Evolutionary conservation across 1,140 invertebrate species (phyloP), one percentile per base, ranked within the genome.

Genomic region (Lucilia cuprina): DNA sequence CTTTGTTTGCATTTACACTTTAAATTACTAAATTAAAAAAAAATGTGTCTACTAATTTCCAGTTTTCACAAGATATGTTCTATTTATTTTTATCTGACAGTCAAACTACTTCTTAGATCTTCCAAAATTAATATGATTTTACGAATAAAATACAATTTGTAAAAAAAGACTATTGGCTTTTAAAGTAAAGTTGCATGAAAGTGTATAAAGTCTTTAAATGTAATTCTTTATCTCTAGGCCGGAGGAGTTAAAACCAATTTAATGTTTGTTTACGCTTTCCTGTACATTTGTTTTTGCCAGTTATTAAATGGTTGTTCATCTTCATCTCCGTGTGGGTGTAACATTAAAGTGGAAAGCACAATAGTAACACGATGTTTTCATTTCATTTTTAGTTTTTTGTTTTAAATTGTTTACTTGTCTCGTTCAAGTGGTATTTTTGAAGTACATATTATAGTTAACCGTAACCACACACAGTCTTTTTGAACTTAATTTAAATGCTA

Each of bases 341-440:
- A 7, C 7, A 13, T 80, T 19, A 21, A 70, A 70, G 41, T 49
- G n/a, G 41, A 35, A 50, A 50, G 47, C 17, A 80, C 77, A 49
- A 77, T 77, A 49, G 49, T 2, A 19, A 80, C 77, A 41, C 41
- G 41, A 41, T 41, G 41, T 41, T 41, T 41, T 41, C 41, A 41
- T 41, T 41, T 41, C 41, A 41, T 41, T 41, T 41, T 41, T 41
- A 41, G 41, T 41, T 41, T 30, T 21, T 49, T 21, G 34, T 80
- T 78, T 78, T 78, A 50, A 77, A 25, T 80, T 80, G 77, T 80
- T 80, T 80, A 9, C 34, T 80, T 80, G 21, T 47, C 41, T 49
- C n/a, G 49, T 17, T 49, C 41, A 80, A 80, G 77, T 49, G 77
- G n/a, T 80, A 41, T 75, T 34, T 75, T 80, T 49, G 77, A 13